These are phyloP conservation scores for Phrynocephalus guinanensis DNA, from an alignment of 2,797 vertebrate species.

Conservation along the genomic window DNA sequence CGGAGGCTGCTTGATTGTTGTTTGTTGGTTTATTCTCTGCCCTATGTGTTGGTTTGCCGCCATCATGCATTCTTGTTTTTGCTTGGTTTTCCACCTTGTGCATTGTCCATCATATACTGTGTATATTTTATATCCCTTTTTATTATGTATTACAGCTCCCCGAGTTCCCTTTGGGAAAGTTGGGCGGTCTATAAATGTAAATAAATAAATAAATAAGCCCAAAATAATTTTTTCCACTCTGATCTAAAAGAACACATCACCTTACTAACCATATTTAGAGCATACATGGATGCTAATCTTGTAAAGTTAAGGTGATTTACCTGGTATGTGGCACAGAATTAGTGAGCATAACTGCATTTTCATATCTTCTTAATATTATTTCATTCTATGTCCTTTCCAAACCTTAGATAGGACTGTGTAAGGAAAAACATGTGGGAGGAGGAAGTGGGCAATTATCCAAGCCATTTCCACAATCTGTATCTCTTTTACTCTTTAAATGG, in stretches of 20 bases:
- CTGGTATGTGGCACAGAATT: not conserved
- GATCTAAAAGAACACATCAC: not conserved
- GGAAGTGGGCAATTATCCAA: constrained; percentile 10
- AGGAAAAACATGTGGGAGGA: not conserved
- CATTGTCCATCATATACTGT: too few species aligned
- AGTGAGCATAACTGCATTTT: not conserved
- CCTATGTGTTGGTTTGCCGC: too few species aligned
- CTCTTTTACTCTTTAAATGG: not conserved
- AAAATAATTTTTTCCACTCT: not conserved
- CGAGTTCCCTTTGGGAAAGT: too few species aligned
- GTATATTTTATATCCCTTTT: too few species aligned
- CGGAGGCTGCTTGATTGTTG: too few species aligned
- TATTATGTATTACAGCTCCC: too few species aligned
- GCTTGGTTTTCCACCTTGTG: too few species aligned
- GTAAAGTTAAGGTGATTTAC: not conserved
- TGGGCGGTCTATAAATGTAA: too few species aligned
- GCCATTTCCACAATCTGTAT: not conserved
- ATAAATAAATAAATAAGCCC: not conserved
- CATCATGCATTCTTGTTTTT: too few species aligned
- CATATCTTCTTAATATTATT: constrained; percentile 7
- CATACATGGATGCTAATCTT: not conserved
- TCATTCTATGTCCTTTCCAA: not conserved
- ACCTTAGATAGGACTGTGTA: not conserved
- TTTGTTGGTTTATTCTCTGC: too few species aligned
- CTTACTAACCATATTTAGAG: not conserved